Base-by-base conservation (phyloP, 1,140 invertebrate genomes). In the Panagrolaimus sp. region DNA sequence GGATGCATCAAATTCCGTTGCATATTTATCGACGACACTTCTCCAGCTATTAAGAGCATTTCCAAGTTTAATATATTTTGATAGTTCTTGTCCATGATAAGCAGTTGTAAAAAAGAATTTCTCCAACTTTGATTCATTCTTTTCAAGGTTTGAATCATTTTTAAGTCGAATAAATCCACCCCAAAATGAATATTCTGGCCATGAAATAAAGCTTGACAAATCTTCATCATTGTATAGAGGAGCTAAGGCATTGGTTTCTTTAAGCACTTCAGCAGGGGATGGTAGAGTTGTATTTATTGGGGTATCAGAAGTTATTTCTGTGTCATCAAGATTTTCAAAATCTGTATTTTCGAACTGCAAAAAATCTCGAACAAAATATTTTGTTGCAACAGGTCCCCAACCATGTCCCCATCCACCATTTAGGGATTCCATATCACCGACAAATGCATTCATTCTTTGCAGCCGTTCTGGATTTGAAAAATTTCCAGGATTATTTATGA, bases 81-180 rank as follows among this genome's bases (percentile, higher is more conserved):
- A 72, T 42, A 81, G 64, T 16, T 81, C 48, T 1, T 81, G 68
- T n/a, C 80, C 79, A 47, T 81, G 81, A 47, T 76, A 81, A 5
- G 73, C 78, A 11, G 79, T 79, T 25, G 80, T 80, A 67, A 81
- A 81, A 66, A 81, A 81, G 67, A 81, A 81, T 44, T 72, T 78
- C 42, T 82, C 74, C 42, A 80, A 38, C 31, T 4, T 38, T 38
- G 31, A 38, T 38, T 38, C 31, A 38, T 38, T 38, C 7, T 38
- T 38, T 38, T 38, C 31, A 38, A 38, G 63, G n/a, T 73, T 31
- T 57, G 78, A 78, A 16, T 67, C 65, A 69, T 82, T 81, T 44
- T 72, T 67, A 38, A 82, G 43, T 61, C 74, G 68, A 9, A 81
- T 63, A 61, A 82, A 81, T 57, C 79, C 79, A 31, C 67, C 48